These are phyloP conservation scores for Smittia sp. DNA, from an alignment of 2,888 invertebrate genomes.

Conservation along the genomic window DNA sequence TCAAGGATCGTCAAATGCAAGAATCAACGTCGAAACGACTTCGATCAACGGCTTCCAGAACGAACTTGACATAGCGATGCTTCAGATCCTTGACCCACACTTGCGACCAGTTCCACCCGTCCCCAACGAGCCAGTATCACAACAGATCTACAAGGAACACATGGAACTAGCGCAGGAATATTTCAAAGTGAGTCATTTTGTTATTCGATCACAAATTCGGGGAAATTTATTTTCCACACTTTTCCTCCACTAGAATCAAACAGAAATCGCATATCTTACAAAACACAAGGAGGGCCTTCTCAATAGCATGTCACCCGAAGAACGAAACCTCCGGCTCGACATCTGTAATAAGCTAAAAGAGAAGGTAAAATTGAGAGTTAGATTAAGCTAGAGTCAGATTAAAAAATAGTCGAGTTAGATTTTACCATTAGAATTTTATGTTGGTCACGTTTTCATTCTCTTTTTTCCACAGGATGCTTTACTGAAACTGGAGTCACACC, in stretches of 20 bases:
- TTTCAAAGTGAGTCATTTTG: constrained; percentile 61
- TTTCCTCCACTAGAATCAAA: constrained; percentile 59
- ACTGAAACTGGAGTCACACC: constrained; percentile 27
- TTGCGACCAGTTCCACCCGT: constrained; percentile 79
- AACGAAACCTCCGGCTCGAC: constrained; percentile 50
- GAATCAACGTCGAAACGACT: constrained; percentile 29
- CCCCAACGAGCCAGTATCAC: constrained; percentile 71
- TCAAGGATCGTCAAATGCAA: constrained; percentile 12
- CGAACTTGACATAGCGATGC: constrained; percentile 32
- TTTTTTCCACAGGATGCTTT: constrained; percentile 35
- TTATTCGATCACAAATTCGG: background rate
- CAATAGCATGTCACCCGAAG: constrained; percentile 51
- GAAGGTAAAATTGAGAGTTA: constrained; percentile 46
- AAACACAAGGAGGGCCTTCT: constrained; percentile 75
- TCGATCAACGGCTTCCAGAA: constrained; percentile 30
- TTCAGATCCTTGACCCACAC: constrained; percentile 64
- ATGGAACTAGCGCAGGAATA: constrained; percentile 85
- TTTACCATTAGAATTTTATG: too few species aligned
- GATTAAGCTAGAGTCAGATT: background rate
- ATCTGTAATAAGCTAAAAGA: constrained; percentile 51
- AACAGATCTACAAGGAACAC: constrained; percentile 84
- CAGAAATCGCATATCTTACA: constrained; percentile 76
- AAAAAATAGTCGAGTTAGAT: too few species aligned
- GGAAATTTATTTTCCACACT: constrained; percentile 9
- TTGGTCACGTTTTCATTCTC: background rate